A percentile compares a stretch with the other conserved stretches of the same genome.
Evolutionary conservation across 1,140 invertebrate genomes (phyloP).

Genomic region (Drosophila pruinosa): DNA sequence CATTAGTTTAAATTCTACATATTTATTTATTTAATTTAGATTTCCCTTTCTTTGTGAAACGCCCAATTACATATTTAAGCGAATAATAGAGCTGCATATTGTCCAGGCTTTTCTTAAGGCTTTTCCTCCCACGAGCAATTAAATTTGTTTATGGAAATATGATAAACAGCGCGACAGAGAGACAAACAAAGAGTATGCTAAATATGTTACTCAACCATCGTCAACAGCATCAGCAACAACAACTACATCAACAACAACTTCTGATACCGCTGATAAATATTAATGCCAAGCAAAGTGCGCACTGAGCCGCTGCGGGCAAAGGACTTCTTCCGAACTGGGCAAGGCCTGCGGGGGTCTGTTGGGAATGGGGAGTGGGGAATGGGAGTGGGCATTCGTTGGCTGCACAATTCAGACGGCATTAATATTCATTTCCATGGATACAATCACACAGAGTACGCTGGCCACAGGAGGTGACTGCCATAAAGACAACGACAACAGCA

Average conservation of each 20-base stretch:
- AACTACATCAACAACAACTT: conserved; percentile 25
- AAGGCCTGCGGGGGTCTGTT: not conserved
- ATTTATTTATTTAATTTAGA: not conserved
- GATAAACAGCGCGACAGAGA: conserved; percentile 23
- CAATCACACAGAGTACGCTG: conserved; percentile 59
- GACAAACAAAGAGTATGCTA: conserved; percentile 60
- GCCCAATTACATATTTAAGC: not conserved
- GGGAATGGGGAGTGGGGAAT: not conserved
- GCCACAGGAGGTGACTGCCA: conserved; percentile 63
- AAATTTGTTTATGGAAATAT: conserved; percentile 68
- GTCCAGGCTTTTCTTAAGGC: not conserved
- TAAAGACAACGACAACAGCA: conserved; percentile 48
- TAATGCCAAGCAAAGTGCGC: conserved; percentile 76
- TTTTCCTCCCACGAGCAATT: conserved; percentile 20
- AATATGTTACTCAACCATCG: conserved; percentile 45
- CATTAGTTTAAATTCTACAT: not conserved
- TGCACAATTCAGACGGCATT: conserved; percentile 65
- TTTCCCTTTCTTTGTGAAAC: not conserved
- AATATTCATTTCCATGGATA: conserved; percentile 80
- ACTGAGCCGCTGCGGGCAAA: conserved; percentile 78
- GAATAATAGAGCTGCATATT: not conserved
- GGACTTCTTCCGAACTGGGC: conserved; percentile 54
- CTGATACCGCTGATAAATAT: conserved; percentile 75
- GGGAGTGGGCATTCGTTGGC: conserved; percentile 29
- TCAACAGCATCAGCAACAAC: conserved; percentile 32